Evolutionary conservation across 2,888 invertebrate genomes (phyloP), one percentile per base, ranked within the genome.

Genomic region (Abrostola tripartita): DNA sequence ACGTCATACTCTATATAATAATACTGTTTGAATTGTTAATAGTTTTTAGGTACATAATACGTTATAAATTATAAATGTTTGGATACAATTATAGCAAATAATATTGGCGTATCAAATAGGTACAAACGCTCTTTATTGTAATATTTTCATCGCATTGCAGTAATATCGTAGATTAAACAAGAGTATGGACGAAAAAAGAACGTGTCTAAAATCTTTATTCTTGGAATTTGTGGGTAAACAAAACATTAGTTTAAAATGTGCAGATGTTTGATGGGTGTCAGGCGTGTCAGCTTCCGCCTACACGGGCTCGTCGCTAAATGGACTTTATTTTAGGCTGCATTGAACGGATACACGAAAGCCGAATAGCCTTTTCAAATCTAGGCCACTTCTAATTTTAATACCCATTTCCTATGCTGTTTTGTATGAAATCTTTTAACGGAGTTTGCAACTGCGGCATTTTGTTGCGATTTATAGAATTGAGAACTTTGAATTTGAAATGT

Each of bases 241-340:
- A 84, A 82, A 76, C 78, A 71, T 79, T 77, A 71, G 74, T 74
- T 79, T 60, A 76, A 82, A 81, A 83, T 79, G 71, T 80, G 68
- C 77, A 75, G 78, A 81, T 79, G 76, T 65, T 65, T 68, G 68
- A 68, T 74, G 68, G 73, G 74, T 81, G 81, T 82, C 83, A 81
- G 77, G 68, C 73, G 74, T 81, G 82, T 82, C 83, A 81, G 77
- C 68, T 65, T 74, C 72, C 72, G 72, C 84, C 86, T 73, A 84
- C 85, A 53, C 66, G 56, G 64, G 59, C 37, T 52, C 60, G 54
- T 69, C 60, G 76, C 79, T 84, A 83, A 84, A 86, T 84, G 79
- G 81, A 82, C 64, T 83, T 79, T 87, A 89, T 89, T 90, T 89
- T 83, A 80, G 79, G 71, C 72, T 79, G 78, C 81, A 85, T 83